Evolutionary conservation across 1,140 invertebrate species (phyloP).

Genomic region (Camponotus vicinus): DNA sequence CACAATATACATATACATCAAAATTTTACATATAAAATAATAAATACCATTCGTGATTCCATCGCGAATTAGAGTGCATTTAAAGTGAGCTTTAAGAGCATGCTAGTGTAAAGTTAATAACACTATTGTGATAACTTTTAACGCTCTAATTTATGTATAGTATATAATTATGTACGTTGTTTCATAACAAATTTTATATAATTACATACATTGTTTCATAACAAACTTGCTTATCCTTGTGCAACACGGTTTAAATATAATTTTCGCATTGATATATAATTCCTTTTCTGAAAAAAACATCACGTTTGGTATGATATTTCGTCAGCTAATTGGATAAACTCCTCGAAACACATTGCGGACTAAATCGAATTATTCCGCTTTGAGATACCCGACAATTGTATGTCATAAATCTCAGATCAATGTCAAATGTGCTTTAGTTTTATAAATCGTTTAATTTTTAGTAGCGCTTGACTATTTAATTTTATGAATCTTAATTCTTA

Average conservation of each 20-base stretch:
- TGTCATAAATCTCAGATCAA: neutral
- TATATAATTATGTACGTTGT: neutral
- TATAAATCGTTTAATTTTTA: neutral
- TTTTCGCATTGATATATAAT: neutral
- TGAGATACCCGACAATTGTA: neutral
- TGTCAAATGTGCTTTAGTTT: neutral
- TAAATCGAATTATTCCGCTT: conserved; percentile 6
- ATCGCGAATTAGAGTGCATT: too few species aligned
- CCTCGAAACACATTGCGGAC: neutral
- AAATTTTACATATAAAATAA: too few species aligned
- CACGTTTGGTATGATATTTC: neutral
- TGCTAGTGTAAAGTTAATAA: neutral
- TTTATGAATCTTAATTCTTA: conserved; percentile 7
- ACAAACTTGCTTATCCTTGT: neutral
- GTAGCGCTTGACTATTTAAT: neutral
- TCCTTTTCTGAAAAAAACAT: neutral
- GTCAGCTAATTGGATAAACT: conserved; percentile 11
- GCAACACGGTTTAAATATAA: neutral
- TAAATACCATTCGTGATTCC: too few species aligned
- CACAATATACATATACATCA: too few species aligned
- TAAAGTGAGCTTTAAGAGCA: neutral
- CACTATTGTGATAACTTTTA: neutral
- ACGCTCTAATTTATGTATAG: neutral
- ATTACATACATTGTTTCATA: neutral
- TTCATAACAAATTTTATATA: neutral